A percentile compares a stretch with the other conserved stretches of the same genome.
Conservation (phyloP, 2,113 vertebrate species). For the Alectura lathami region DNA sequence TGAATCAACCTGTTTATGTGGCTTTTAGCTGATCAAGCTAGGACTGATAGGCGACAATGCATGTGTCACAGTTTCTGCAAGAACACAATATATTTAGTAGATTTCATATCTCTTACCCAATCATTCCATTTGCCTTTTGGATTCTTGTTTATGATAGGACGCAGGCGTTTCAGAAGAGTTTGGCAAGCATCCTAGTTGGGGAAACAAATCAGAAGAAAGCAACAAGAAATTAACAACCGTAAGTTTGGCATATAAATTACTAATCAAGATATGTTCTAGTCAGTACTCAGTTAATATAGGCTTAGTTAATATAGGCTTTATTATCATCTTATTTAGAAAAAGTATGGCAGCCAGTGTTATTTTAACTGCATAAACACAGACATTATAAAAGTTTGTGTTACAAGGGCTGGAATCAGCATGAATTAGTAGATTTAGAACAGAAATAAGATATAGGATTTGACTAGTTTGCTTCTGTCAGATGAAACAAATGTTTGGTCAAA, state of each 20-base stretch:
- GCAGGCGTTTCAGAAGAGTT: conserved; percentile 83
- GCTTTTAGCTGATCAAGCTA: neutral
- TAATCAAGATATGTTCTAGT: neutral
- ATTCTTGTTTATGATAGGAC: conserved; percentile 82
- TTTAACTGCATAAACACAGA: neutral
- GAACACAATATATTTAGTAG: neutral
- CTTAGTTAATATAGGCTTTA: neutral
- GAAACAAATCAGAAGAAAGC: neutral
- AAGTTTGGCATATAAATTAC: neutral
- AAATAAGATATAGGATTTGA: neutral
- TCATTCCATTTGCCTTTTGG: conserved; percentile 86
- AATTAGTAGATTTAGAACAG: neutral
- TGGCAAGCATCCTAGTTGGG: conserved; percentile 86
- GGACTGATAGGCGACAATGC: neutral
- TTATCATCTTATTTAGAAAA: neutral
- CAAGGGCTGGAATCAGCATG: neutral
- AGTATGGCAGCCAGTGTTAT: neutral
- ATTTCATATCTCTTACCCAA: conserved; percentile 80
- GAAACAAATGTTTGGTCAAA: neutral
- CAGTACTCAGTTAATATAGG: neutral
- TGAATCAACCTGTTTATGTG: neutral
- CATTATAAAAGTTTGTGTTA: neutral
- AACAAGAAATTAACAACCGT: neutral
- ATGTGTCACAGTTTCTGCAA: neutral
- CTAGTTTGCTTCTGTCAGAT: neutral